Base-by-base conservation (phyloP, 2,888 invertebrate species). In the Euzophera pinguis region DNA sequence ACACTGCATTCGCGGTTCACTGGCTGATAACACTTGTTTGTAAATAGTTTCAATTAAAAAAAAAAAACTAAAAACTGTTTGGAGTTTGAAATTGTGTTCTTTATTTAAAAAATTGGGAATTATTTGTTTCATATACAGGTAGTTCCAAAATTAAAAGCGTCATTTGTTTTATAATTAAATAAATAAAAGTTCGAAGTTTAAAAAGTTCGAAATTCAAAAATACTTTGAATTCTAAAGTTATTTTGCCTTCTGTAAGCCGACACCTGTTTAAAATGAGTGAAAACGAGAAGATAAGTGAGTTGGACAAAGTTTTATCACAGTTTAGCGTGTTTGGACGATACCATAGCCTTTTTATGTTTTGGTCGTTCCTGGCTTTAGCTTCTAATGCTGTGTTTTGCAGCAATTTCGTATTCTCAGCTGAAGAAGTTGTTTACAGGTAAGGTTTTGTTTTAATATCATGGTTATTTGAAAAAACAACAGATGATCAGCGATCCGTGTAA, bases 401-500 rank as follows among this genome's bases (percentile, higher is more conserved):
- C 2, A 75, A 78, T 52, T 78, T 60, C 35, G 58, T 77, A 5
- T 77, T 78, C 53, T 67, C 65, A 3, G 71, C 65, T 1, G 69
- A 74, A 47, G 61, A 68, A 54, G 67, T 71, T 3, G 50, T 49
- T 4, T 77, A 73, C 56, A 73, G 69, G 75, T 75, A 57, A 59
- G 38, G 22, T 22, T 41, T 8, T 39, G 3, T 9, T 6, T 9
- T 1, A 13, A 9, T 12, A 35, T 10, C 10, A 8, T 38, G 13
- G n/a, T 14, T 38, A 38, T 7, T 13, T 38, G 12, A 13, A 38
- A n/a, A n/a, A n/a, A n/a, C n/a, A n/a, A n/a, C n/a, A n/a, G n/a
- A n/a, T 22, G 5, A 22, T 22, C 22, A 22, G 22, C 22, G 22
- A 22, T 3, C 3, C 22, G 5, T 22, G 22, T 22, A 22, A 22